Conservation (phyloP, 1,140 invertebrate species). For the Drosophila repletoides region DNA sequence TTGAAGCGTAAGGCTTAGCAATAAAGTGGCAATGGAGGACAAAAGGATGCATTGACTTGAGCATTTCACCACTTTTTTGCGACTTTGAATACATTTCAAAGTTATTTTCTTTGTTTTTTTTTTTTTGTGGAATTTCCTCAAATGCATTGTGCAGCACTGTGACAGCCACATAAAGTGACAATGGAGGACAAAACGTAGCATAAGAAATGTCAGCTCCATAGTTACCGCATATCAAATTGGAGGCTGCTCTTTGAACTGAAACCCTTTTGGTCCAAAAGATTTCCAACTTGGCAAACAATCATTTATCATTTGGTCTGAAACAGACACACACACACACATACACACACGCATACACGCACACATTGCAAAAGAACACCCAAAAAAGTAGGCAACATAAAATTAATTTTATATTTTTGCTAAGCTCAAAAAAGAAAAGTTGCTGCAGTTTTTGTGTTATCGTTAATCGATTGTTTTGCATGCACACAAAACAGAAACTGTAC, state of each 20-base stretch:
- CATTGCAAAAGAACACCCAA: slow-evolving; percentile 7
- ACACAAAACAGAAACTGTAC: slow-evolving; percentile 25
- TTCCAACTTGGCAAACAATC: slow-evolving; percentile 67
- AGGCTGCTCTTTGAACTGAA: too few relatives aligned
- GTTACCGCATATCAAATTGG: too few relatives aligned
- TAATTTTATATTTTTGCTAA: slow-evolving; percentile 9
- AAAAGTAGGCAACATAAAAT: slow-evolving; percentile 59
- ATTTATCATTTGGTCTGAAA: slow-evolving; percentile 58
- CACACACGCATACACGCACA: slow-evolving; percentile 4
- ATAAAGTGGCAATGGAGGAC: too few relatives aligned
- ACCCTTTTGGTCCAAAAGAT: slow-evolving; percentile 44
- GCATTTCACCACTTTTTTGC: background rate
- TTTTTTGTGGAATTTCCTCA: too few relatives aligned
- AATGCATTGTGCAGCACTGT: background rate
- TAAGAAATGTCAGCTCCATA: slow-evolving; percentile 2
- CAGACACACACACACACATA: slow-evolving; percentile 7
- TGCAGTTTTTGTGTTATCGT: slow-evolving; percentile 35
- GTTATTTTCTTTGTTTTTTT: too few relatives aligned
- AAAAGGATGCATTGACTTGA: too few relatives aligned
- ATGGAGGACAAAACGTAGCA: background rate
- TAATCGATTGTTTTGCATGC: slow-evolving; percentile 47
- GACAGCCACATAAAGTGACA: background rate
- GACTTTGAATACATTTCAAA: too few relatives aligned
- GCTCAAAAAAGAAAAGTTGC: slow-evolving; percentile 6
- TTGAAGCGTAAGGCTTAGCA: too few relatives aligned